A percentile compares a stretch with the other conserved stretches of the same genome.
These are phyloP conservation scores for Motacilla tschutschensis DNA, from an alignment of 2,113 vertebrate species.

Conservation along the genomic window DNA sequence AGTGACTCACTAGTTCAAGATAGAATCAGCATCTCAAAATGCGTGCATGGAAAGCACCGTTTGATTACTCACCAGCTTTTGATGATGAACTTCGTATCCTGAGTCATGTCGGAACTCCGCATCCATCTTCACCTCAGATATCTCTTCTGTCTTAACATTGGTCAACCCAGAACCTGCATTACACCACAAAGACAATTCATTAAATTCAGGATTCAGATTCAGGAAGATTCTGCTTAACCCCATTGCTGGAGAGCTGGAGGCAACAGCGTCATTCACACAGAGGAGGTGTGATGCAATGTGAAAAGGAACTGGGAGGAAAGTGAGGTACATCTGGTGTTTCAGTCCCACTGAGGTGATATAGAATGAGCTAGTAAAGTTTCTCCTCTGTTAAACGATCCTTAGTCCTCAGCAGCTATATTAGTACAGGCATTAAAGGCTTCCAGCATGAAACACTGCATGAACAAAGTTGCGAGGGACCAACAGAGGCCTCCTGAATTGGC, in stretches of 20 bases:
- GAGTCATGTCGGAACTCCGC: constrained; percentile 89
- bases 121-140: constrained; percentile 93
- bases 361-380: background rate
- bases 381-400: background rate
- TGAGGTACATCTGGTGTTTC: background rate
- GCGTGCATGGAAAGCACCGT: fast-evolving
- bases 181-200: background rate
- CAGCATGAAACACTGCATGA: background rate
- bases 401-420: background rate
- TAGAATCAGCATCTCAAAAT: background rate
- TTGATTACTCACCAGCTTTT: constrained; percentile 84
- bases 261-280: fast-evolving
- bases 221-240: background rate
- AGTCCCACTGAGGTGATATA: background rate
- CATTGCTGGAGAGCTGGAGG: background rate
- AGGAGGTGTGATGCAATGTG: background rate
- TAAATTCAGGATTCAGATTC: background rate
- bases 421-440: background rate
- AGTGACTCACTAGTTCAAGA: background rate
- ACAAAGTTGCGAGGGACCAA: background rate
- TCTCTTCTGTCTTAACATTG: constrained; percentile 88
- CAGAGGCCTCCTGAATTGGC: background rate
- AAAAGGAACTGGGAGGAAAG: background rate
- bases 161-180: constrained; percentile 86
- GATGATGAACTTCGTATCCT: constrained; percentile 94